These are phyloP conservation scores for Thunnus albacares DNA, from an alignment of 2,797 vertebrate species.

Conservation along the genomic window DNA sequence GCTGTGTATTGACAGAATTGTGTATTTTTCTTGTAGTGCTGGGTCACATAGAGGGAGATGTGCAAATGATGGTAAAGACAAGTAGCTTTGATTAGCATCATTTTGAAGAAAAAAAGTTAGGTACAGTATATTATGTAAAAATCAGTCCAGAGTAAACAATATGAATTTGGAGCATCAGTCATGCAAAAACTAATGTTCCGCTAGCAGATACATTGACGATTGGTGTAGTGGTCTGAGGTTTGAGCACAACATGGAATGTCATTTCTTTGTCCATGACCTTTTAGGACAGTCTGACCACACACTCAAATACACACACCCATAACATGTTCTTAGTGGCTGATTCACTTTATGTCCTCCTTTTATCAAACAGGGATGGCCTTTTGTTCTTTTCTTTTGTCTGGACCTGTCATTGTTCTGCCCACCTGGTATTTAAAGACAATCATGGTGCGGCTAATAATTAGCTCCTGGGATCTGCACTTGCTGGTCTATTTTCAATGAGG, in stretches of 20 bases:
- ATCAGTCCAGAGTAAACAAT: background rate
- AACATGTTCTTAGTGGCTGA: constrained; percentile 41
- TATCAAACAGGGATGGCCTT: constrained; percentile 57
- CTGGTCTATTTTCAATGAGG: constrained; percentile 66
- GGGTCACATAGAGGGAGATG: background rate
- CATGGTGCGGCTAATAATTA: constrained; percentile 70
- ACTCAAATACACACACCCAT: constrained; percentile 22
- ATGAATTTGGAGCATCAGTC: background rate
- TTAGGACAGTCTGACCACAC: constrained; percentile 28
- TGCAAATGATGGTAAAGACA: background rate
- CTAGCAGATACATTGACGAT: background rate
- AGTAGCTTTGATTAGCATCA: background rate
- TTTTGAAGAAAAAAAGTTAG: background rate
- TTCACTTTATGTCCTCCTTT: constrained; percentile 60
- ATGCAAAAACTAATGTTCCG: background rate
- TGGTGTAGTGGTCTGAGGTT: constrained; percentile 8
- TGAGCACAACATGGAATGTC: constrained; percentile 2
- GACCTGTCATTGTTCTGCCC: constrained; percentile 64
- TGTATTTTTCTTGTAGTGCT: constrained; percentile 3
- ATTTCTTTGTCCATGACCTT: constrained; percentile 41
- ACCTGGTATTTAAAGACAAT: constrained; percentile 75
- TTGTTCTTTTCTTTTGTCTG: constrained; percentile 67
- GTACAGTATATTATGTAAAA: background rate
- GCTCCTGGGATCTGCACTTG: constrained; percentile 55
- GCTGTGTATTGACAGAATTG: constrained; percentile 23